Evolutionary conservation across 2,113 vertebrate species (phyloP).

Genomic region (Microtus pennsylvanicus): DNA sequence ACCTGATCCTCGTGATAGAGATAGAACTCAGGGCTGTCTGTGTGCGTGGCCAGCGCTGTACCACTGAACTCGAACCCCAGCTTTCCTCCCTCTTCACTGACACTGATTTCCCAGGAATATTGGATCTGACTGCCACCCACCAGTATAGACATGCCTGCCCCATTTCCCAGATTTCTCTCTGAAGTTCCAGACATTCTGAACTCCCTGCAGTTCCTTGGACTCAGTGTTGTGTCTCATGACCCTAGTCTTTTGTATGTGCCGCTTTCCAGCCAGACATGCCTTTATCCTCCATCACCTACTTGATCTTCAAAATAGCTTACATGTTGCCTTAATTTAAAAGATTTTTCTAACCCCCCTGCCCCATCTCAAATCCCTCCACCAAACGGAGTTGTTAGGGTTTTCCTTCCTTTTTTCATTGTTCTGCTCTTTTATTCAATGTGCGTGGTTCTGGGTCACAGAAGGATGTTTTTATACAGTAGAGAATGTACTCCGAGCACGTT

Average conservation of each 20-base stretch:
- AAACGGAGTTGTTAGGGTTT: neutral
- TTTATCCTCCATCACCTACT: neutral
- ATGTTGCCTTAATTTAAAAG: neutral
- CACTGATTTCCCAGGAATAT: neutral
- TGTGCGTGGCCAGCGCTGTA: neutral
- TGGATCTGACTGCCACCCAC: neutral
- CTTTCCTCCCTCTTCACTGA: neutral
- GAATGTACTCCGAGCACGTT: neutral
- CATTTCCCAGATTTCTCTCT: neutral
- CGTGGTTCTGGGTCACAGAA: neutral
- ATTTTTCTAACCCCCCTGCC: neutral
- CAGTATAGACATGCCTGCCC: neutral
- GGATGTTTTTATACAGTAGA: neutral
- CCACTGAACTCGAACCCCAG: neutral
- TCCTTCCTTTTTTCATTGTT: neutral
- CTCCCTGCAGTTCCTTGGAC: neutral
- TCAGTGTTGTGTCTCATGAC: neutral
- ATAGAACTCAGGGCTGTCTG: neutral
- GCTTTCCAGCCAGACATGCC: neutral
- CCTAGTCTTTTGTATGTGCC: neutral
- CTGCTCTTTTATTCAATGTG: neutral
- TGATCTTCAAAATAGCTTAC: neutral
- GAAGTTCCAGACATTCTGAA: neutral
- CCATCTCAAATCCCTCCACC: neutral
- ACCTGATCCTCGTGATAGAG: neutral